A percentile compares a stretch with the other conserved stretches of the same genome.
phyloP scores from a whole-genome alignment of 1,140 invertebrate species.

The Lamellibrachia luymesi region DNA sequence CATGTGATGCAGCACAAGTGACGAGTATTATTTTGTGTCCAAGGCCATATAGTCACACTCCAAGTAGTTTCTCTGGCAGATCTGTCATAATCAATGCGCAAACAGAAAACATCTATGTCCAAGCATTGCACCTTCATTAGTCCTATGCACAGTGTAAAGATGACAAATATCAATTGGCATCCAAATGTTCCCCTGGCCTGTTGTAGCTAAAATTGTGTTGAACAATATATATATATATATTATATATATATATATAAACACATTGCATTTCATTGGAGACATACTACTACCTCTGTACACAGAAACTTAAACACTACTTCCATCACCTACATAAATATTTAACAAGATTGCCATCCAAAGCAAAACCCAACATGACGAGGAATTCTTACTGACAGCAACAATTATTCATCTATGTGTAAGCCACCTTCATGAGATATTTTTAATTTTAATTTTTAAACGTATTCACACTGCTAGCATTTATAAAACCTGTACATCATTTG shows the following conservation, averaged over 20 bases:
- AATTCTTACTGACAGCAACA: too few species aligned
- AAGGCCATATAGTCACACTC: not conserved
- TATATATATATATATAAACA: not conserved
- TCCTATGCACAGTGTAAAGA: not conserved
- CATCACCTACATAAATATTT: not conserved
- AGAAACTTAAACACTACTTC: not conserved
- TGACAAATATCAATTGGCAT: not conserved
- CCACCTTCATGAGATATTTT: too few species aligned
- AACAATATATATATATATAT: not conserved
- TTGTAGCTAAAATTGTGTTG: not conserved
- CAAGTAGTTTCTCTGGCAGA: not conserved
- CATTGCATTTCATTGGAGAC: not conserved
- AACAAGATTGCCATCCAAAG: too few species aligned
- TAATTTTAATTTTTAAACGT: too few species aligned
- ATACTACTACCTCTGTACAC: not conserved
- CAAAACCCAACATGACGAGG: too few species aligned
- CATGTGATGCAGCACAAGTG: not conserved
- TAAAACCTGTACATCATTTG: too few species aligned
- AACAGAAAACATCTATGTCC: not conserved
- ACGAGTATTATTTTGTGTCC: not conserved
- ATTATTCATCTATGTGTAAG: too few species aligned
- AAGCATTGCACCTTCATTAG: not conserved
- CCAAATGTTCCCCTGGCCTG: not conserved
- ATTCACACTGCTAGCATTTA: too few species aligned
- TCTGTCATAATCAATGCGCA: not conserved